Conservation (phyloP, 2,797 vertebrate species). For the Thalassophryne amazonica region DNA sequence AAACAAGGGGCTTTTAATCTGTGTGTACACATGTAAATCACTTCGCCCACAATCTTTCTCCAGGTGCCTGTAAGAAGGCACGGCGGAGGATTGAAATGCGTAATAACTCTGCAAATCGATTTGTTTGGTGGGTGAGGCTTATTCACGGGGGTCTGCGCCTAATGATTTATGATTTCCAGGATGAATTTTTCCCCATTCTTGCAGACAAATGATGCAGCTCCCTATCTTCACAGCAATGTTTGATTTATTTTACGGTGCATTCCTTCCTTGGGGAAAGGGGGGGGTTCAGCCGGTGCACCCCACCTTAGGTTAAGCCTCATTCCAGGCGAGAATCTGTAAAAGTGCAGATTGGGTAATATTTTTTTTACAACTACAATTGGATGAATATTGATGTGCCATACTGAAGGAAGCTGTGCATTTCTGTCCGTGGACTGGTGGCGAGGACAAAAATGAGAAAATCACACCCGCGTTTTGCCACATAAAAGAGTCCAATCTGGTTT, state of each 20-base stretch:
- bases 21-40: constrained; percentile 46
- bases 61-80: constrained; percentile 37
- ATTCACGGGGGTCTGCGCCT: constrained; percentile 56
- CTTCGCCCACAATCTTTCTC: constrained; percentile 40
- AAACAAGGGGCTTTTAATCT: constrained; percentile 42
- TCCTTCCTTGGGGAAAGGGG: too few relatives aligned
- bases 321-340: constrained; percentile 29
- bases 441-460: too few relatives aligned
- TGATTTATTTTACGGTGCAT: constrained; percentile 65
- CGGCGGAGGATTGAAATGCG: constrained; percentile 57
- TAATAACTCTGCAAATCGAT: constrained; percentile 67
- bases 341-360: constrained; percentile 41
- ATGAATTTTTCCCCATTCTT: constrained; percentile 73
- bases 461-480: not conserved
- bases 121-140: constrained; percentile 63
- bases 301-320: constrained; percentile 49
- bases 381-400: constrained; percentile 55
- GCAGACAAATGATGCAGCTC: constrained; percentile 66
- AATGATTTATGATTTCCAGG: constrained; percentile 72
- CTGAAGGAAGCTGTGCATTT: constrained; percentile 36
- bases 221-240: constrained; percentile 58
- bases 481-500: constrained; percentile 27
- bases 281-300: constrained; percentile 39
- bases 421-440: too few relatives aligned
- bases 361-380: constrained; percentile 23